A percentile compares a stretch with the other conserved stretches of the same genome.
These are phyloP conservation scores for Plagodis pulveraria DNA, from an alignment of 2,888 invertebrate genomes.

Conservation along the genomic window DNA sequence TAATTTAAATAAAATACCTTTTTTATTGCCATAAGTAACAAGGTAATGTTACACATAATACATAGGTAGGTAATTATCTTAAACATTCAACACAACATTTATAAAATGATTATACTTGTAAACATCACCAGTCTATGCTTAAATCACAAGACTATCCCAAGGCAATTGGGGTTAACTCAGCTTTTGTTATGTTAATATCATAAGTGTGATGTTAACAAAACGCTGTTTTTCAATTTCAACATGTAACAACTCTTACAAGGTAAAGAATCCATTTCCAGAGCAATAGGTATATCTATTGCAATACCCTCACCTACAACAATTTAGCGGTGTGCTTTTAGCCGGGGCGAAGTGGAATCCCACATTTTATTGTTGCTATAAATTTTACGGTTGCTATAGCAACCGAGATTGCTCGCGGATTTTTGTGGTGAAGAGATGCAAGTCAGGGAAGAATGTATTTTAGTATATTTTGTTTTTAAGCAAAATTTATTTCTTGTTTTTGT, in stretches of 20 bases:
- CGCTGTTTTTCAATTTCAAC: no score
- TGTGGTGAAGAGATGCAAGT: slow-evolving; percentile 54
- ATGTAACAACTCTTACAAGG: slow-evolving; percentile 25
- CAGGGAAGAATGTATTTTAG: slow-evolving; percentile 19
- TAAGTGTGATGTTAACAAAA: no score
- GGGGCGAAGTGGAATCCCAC: slow-evolving; percentile 67
- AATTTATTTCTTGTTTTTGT: neutral
- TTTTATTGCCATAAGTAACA: no score
- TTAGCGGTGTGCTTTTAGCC: slow-evolving; percentile 62
- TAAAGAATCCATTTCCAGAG: slow-evolving; percentile 28
- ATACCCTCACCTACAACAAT: slow-evolving; percentile 48
- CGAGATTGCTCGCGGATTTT: slow-evolving; percentile 79
- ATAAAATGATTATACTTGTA: no score
- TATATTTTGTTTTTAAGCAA: neutral
- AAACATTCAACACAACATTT: no score
- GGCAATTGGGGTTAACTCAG: no score
- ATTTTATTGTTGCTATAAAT: slow-evolving; percentile 83
- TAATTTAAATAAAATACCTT: no score
- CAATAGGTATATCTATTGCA: slow-evolving; percentile 28
- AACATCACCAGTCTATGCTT: no score
- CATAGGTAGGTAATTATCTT: no score
- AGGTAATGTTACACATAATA: no score
- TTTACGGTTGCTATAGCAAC: slow-evolving; percentile 69
- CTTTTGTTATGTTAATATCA: no score
- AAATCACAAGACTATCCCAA: no score